phyloP scores from a whole-genome alignment of 2,888 invertebrate genomes.

The Pheosia tremula region DNA sequence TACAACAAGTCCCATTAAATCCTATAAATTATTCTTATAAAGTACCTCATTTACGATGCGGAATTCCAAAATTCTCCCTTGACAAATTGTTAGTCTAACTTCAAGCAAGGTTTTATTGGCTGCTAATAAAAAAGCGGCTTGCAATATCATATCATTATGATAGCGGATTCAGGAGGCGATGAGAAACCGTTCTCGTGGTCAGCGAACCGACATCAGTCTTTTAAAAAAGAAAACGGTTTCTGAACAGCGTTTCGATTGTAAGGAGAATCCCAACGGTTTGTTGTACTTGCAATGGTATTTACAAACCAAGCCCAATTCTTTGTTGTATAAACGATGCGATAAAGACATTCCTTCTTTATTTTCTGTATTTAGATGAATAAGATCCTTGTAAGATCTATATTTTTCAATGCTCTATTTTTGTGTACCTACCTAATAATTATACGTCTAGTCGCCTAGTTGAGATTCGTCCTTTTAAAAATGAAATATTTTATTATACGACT shows the following conservation, averaged over 20 bases:
- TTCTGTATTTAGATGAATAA: constrained; percentile 20
- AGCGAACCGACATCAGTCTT: too few relatives aligned
- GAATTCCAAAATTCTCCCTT: constrained; percentile 9
- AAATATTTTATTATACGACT: not conserved
- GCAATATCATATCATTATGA: too few relatives aligned
- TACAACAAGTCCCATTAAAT: constrained; percentile 86
- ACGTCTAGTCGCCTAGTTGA: constrained; percentile 41
- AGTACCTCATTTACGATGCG: constrained; percentile 3
- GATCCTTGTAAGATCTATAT: constrained; percentile 18
- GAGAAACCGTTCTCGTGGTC: too few relatives aligned
- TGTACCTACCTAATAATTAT: constrained; percentile 24
- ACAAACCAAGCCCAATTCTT: constrained; percentile 20
- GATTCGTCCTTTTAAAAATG: constrained; percentile 23
- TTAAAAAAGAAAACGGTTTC: too few relatives aligned
- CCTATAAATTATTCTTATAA: not conserved
- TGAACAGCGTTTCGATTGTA: not conserved
- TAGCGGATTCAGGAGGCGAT: too few relatives aligned
- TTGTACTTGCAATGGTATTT: too few relatives aligned
- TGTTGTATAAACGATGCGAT: constrained; percentile 28
- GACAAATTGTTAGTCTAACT: not conserved
- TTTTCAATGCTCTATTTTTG: constrained; percentile 26
- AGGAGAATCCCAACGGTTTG: too few relatives aligned
- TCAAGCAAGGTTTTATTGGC: too few relatives aligned
- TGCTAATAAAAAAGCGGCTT: too few relatives aligned
- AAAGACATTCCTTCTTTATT: constrained; percentile 53